Evolutionary conservation across 2,888 invertebrate genomes (phyloP), one percentile per base, ranked within the genome.

Genomic region (Cryptocephalus moraei): DNA sequence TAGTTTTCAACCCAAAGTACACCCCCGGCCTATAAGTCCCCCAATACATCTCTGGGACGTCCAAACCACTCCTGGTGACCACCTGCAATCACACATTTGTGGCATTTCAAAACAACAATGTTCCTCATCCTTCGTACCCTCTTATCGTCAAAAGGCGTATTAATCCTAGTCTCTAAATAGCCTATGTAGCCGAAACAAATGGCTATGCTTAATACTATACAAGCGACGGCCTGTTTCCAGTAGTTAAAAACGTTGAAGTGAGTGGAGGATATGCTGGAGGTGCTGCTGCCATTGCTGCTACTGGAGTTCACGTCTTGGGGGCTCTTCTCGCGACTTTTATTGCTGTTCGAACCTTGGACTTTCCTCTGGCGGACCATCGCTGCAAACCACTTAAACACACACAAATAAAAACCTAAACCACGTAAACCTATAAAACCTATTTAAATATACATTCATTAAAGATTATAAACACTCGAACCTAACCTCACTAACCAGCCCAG

Each of bases 1-100:
- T 74, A 0, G 91, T 91, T 72, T 93, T 91, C 65, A 99, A 71
- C 0, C 94, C 95, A 68, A 95, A 84, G 69, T 95, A 95, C 2
- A 83, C 79, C 0, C 90, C 87, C 0, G 94, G 84, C 22, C 94
- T 71, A 68, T 96, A 97, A 0, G 88, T 83, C 8, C 97, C 97
- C 99, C 99, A 99, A 71, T 85, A 92, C 39, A 84, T 76, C 9
- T 87, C 84, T 0, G 86, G 82, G 2, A 85, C 78, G 43, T 82
- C 80, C 38, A 88, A 64, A 0, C 86, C 88, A n/a, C 79, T 74
- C 44, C 75, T 74, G 43, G 71, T 64, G 0, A 91, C 86, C 56
- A 89, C 82, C 86, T 86, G 49, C 22, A 11, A 11, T 36, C 36
- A 36, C 4, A 11, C 12, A 36, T 36, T 36, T 1, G 6, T 13